A percentile compares a stretch with the other conserved stretches of the same genome.
phyloP scores from a whole-genome alignment of 2,797 vertebrate species.

The Silurus lanzhouensis region DNA sequence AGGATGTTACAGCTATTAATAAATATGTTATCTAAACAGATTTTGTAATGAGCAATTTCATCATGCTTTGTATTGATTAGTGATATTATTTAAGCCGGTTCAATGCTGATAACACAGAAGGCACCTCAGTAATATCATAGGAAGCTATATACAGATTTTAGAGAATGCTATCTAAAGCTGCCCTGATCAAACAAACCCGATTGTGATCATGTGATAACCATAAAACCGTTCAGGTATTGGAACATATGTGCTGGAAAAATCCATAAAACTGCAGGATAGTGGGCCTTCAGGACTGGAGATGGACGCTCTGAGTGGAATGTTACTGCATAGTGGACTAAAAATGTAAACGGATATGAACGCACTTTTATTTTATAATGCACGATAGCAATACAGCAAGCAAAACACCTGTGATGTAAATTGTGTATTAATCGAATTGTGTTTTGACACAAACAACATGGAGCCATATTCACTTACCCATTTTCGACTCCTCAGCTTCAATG shows the following conservation, averaged over 20 bases:
- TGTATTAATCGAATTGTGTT: not conserved
- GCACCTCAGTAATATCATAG: not conserved
- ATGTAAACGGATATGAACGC: no score
- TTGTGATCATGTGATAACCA: not conserved
- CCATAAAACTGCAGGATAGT: not conserved
- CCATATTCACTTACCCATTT: conserved; percentile 83
- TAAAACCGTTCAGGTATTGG: no score
- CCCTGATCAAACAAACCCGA: not conserved
- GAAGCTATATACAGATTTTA: not conserved
- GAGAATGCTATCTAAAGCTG: not conserved
- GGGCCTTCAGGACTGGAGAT: not conserved
- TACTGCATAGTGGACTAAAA: not conserved
- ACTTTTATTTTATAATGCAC: not conserved
- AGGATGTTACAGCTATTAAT: not conserved
- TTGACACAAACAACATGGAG: not conserved
- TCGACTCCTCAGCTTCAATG: conserved; percentile 93
- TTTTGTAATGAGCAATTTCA: not conserved
- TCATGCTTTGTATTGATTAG: not conserved
- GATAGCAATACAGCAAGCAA: no score
- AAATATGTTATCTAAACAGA: not conserved
- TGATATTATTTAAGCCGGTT: not conserved
- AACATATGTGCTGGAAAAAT: not conserved
- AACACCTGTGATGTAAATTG: not conserved
- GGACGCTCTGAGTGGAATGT: not conserved
- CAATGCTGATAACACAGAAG: not conserved